These are phyloP conservation scores for Typhlichthys eigenmanni DNA, from an alignment of 2,797 vertebrate species.

Conservation along the genomic window DNA sequence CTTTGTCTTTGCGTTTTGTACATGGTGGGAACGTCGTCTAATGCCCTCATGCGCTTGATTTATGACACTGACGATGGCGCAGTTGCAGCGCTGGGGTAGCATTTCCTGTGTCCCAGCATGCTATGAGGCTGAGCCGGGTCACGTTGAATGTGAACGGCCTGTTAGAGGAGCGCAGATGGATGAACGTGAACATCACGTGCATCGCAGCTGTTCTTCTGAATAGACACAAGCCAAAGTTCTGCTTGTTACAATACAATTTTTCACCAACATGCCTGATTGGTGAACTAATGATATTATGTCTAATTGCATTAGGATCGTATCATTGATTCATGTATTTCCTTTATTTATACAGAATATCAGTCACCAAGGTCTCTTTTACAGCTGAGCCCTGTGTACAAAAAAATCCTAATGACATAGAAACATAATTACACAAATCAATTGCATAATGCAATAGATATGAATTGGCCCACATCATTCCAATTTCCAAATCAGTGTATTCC, in stretches of 20 bases:
- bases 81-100: constrained; percentile 8
- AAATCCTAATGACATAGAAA: no score
- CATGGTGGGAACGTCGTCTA: constrained; percentile 6
- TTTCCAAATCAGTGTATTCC: no score
- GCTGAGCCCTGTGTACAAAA: no score
- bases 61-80: constrained; percentile 27
- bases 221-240: constrained; percentile 10
- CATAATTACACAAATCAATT: no score
- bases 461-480: constrained; percentile 2
- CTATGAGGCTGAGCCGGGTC: constrained; percentile 24
- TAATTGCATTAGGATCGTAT: background rate
- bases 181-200: background rate
- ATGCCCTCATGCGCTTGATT: constrained; percentile 31
- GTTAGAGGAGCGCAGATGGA: background rate
- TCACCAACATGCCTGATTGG: background rate
- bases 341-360: no score
- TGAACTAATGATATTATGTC: background rate
- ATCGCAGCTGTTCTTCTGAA: constrained; percentile 2
- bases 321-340: background rate
- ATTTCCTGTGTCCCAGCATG: constrained; percentile 35
- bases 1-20: background rate
- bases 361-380: no score
- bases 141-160: constrained; percentile 31
- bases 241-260: constrained; percentile 3
- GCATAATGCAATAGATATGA: constrained; percentile 5